Base-by-base conservation (phyloP, 2,888 invertebrate species). In the Caenorhabditis sinica region DNA sequence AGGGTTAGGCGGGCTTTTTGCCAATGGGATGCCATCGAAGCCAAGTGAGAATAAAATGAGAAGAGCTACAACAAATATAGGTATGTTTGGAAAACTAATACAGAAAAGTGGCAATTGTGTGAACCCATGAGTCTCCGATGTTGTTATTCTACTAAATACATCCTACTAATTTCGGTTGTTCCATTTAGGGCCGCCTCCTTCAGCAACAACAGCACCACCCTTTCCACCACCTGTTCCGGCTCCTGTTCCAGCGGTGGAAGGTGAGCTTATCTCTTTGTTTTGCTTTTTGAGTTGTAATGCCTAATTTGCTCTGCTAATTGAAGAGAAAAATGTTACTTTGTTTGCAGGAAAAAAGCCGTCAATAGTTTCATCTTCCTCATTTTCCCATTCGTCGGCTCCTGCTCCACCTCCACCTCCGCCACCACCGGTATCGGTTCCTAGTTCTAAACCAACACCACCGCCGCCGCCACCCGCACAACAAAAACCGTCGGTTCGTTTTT, bases 11-110 rank as follows among this genome's bases (percentile, higher is more conserved):
- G 91, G 89, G n/a, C 82, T 92, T n/a, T 92, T 92, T 65, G 90
- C 90, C 1, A 90, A 90, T 79, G 92, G 92, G 56, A 25, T 92
- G 51, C 92, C 92, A 8, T 53, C 83, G 11, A 92, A 90, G 63
- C 92, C 92, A 5, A 92, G 92, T 82, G 92, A 91, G 20, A 88
- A 88, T 58, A 91, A 89, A 77, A 87, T 86, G 43, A 81, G 83
- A 66, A 60, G 75, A 79, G 71, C 86, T 30, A 63, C 83, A n/a
- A 82, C 84, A 13, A 80, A 79, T 60, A 76, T 84, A 43, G 82
- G 82, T 87, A 53, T 23, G 75, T 60, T 40, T 68, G 2, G n/a
- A 49, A 49, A 49, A 20, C 5, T n/a, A 8, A 4, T 49, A 20
- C 4, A 43, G 2, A 17, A 43, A 11, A 43, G 2, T 43, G 11